These are phyloP conservation scores for Oryzias sinensis DNA, from an alignment of 2,797 vertebrate species.

Conservation along the genomic window DNA sequence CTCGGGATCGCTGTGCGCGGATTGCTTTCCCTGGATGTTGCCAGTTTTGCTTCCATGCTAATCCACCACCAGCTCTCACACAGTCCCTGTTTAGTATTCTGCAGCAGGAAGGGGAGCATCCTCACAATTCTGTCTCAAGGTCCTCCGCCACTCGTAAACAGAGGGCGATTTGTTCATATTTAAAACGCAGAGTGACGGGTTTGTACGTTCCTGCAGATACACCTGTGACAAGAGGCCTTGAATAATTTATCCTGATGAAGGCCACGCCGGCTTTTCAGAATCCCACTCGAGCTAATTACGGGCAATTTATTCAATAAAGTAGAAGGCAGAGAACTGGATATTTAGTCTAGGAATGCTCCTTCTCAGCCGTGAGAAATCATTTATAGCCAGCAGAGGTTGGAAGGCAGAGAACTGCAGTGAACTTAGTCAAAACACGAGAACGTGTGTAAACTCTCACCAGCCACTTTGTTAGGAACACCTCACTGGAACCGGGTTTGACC, in stretches of 20 bases:
- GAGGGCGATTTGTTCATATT: slow-evolving; percentile 54
- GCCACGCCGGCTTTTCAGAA: slow-evolving; percentile 15
- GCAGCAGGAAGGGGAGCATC: slow-evolving; percentile 23
- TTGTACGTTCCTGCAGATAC: slow-evolving; percentile 22
- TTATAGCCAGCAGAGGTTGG: neutral
- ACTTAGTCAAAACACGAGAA: too few species aligned
- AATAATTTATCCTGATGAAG: slow-evolving; percentile 44
- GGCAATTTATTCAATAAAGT: slow-evolving; percentile 26
- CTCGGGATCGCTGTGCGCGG: slow-evolving; percentile 15
- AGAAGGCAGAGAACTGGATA: neutral
- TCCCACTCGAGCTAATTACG: slow-evolving; percentile 1
- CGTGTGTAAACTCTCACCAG: too few species aligned
- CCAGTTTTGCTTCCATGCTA: slow-evolving; percentile 39
- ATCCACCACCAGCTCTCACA: slow-evolving; percentile 18
- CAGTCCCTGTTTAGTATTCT: slow-evolving; percentile 46
- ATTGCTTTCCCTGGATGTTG: slow-evolving; percentile 18
- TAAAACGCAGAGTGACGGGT: slow-evolving; percentile 51
- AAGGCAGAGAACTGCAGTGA: neutral
- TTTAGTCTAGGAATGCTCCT: neutral
- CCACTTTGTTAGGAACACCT: too few species aligned
- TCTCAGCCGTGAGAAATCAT: slow-evolving; percentile 5
- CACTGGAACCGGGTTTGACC: too few species aligned
- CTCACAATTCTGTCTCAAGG: slow-evolving; percentile 49
- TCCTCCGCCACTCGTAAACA: slow-evolving; percentile 38
- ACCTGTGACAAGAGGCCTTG: slow-evolving; percentile 26